Conservation (phyloP, 2,113 vertebrate genomes). For the Origma solitaria region DNA sequence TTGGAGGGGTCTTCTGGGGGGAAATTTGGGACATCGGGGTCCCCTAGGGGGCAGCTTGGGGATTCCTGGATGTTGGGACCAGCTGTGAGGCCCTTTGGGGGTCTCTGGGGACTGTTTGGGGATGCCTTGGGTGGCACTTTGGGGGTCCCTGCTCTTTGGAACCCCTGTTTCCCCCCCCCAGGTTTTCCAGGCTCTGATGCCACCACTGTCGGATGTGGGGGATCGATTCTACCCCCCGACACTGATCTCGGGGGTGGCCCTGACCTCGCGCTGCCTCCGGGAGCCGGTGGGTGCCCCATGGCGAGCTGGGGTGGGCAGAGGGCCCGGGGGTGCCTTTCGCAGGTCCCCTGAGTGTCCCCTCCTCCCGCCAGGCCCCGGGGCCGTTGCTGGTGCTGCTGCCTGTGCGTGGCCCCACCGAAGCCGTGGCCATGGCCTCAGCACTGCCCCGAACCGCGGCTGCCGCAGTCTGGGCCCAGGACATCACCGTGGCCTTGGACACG, state of each 20-base stretch:
- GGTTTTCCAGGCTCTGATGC: neutral
- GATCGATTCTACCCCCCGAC: neutral
- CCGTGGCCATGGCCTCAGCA: neutral
- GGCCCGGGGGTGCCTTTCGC: accelerated
- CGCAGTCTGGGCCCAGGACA: neutral
- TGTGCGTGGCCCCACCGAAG: neutral
- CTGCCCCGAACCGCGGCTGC: neutral
- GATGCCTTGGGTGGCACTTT: accelerated
- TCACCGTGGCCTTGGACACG: neutral
- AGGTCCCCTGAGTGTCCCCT: neutral
- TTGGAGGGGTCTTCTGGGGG: neutral
- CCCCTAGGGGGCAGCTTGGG: neutral
- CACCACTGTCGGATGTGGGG: accelerated
- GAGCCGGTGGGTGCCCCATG: neutral
- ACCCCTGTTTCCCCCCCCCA: accelerated
- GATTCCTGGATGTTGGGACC: too few relatives aligned
- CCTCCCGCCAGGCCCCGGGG: neutral
- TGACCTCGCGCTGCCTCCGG: neutral
- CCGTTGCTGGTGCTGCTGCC: neutral
- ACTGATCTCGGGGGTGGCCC: neutral
- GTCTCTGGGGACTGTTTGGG: neutral
- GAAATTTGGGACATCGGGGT: neutral
- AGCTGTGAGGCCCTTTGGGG: too few relatives aligned
- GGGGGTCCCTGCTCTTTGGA: accelerated
- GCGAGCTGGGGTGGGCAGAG: accelerated